Percentiles rank a stretch among this genome's conserved stretches.
Evolutionary conservation across 2,797 vertebrate species (phyloP).

Genomic region (Acrossocheilus fasciatus): DNA sequence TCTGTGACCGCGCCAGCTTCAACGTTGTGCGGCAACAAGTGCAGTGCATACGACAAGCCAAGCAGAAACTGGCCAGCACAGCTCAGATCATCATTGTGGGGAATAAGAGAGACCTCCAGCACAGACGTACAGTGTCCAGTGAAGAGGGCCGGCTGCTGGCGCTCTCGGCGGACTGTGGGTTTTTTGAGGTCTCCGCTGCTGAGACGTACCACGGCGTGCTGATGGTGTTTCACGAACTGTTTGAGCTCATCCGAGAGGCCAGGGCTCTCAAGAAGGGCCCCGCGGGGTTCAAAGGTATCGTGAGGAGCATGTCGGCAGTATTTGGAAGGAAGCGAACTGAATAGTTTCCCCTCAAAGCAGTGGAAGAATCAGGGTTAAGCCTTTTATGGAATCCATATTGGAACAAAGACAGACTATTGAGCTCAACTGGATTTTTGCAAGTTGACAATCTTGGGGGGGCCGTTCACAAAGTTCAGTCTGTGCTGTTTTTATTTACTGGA

Average conservation of each 20-base stretch:
- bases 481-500: neutral
- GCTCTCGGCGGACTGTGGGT: slow-evolving; percentile 75
- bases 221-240: slow-evolving; percentile 79
- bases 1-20: slow-evolving; percentile 82
- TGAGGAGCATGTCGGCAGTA: slow-evolving; percentile 82
- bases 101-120: slow-evolving; percentile 83
- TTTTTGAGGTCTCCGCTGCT: slow-evolving; percentile 82
- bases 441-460: neutral
- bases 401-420: slow-evolving; percentile 23
- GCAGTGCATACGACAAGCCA: slow-evolving; percentile 65
- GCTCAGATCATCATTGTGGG: slow-evolving; percentile 79
- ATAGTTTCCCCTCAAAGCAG: slow-evolving; percentile 45
- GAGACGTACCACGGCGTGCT: slow-evolving; percentile 84
- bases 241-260: slow-evolving; percentile 74
- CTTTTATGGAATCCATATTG: slow-evolving; percentile 58
- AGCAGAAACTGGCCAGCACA: slow-evolving; percentile 60
- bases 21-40: slow-evolving; percentile 73
- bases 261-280: slow-evolving; percentile 69
- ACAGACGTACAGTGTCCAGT: slow-evolving; percentile 76
- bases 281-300: slow-evolving; percentile 75
- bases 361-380: neutral
- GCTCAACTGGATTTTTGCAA: slow-evolving; percentile 28
- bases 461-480: neutral
- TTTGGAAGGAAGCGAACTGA: slow-evolving; percentile 78
- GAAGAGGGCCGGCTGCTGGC: slow-evolving; percentile 82